Conservation (phyloP, 2,888 invertebrate species). For the Hymenopus coronatus region DNA sequence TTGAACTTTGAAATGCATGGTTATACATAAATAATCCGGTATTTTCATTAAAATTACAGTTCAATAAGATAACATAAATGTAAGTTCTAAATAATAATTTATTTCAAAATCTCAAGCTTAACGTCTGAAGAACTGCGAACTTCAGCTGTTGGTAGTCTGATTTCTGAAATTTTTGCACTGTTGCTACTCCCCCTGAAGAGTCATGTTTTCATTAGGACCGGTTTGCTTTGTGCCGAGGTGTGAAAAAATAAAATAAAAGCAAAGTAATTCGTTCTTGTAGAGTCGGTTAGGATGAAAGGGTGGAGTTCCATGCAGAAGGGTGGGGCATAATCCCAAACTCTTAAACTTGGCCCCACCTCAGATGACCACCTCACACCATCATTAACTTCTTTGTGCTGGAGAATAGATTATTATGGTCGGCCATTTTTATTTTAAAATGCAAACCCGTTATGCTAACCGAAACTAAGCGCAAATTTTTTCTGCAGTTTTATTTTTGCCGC, state of each 20-base stretch:
- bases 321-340: background rate
- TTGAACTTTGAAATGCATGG: too few relatives aligned
- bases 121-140: too few relatives aligned
- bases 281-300: background rate
- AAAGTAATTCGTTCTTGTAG: background rate
- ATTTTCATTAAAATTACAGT: too few relatives aligned
- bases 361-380: background rate
- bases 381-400: background rate
- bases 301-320: background rate
- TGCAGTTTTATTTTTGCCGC: too few relatives aligned
- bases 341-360: background rate
- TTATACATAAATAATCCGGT: too few relatives aligned
- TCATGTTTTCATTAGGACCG: background rate
- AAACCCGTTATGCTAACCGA: background rate
- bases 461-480: too few relatives aligned
- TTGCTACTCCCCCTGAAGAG: too few relatives aligned
- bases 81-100: too few relatives aligned
- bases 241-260: background rate
- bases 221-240: background rate
- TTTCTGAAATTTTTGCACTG: too few relatives aligned
- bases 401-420: background rate
- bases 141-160: too few relatives aligned
- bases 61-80: too few relatives aligned
- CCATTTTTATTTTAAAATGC: background rate
- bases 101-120: too few relatives aligned